These are phyloP conservation scores for Epistrophella euchroma DNA, from an alignment of 2,888 invertebrate species.

Conservation along the genomic window DNA sequence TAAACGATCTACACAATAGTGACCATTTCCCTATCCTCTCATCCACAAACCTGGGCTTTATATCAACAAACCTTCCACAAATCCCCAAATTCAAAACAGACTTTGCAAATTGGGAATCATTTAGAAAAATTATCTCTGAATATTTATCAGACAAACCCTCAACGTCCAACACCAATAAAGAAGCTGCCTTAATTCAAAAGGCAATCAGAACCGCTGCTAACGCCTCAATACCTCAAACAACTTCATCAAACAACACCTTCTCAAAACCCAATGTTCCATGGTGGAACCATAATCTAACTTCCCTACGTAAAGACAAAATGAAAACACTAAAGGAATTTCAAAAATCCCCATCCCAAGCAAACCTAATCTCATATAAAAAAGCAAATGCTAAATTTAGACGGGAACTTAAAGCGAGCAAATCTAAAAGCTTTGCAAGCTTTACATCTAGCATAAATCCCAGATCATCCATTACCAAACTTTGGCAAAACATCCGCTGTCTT, in stretches of 20 bases:
- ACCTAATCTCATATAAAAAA: not conserved
- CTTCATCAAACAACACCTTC: not conserved
- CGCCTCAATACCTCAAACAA: not conserved
- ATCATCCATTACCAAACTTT: not conserved
- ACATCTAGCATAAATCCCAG: not conserved
- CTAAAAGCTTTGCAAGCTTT: not conserved
- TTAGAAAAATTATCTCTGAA: constrained; percentile 2
- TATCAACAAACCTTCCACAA: not conserved
- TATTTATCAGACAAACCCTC: not conserved
- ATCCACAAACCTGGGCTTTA: not conserved
- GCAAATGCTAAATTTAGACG: not conserved
- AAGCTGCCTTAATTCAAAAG: constrained; percentile 1
- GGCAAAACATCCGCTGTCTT: not conserved
- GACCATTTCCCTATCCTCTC: constrained; percentile 15
- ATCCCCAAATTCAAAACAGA: constrained; percentile 30
- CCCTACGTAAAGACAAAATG: not conserved
- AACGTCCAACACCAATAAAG: not conserved
- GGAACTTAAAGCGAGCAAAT: not conserved
- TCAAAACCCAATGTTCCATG: not conserved
- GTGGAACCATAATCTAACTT: not conserved
- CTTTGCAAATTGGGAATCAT: constrained; percentile 12
- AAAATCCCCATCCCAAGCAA: not conserved
- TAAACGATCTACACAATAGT: no score
- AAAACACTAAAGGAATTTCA: not conserved
- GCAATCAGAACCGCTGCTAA: not conserved